Percentiles rank a stretch among this genome's conserved stretches.
phyloP scores from a whole-genome alignment of 2,113 vertebrate species.

The Siphamia tubifer region DNA sequence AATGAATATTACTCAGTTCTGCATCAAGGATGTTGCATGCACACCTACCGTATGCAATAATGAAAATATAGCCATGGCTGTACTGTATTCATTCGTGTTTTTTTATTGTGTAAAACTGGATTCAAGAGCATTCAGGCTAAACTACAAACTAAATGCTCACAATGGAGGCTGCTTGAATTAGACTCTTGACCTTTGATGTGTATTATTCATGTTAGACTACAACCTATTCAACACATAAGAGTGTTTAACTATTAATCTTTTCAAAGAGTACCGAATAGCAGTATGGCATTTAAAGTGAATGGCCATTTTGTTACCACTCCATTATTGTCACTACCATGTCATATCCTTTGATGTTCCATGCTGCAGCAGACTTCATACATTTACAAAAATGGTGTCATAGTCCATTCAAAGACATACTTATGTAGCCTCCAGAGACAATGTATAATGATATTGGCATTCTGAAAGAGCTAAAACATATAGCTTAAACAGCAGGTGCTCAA shows the following conservation, averaged over 20 bases:
- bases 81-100: neutral
- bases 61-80: neutral
- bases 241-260: neutral
- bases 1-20: neutral
- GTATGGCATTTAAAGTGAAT: constrained; percentile 4
- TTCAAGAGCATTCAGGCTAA: constrained; percentile 6
- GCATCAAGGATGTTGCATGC: neutral
- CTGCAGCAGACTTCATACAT: too few species aligned
- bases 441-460: too few species aligned
- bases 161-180: neutral
- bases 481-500: too few species aligned
- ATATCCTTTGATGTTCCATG: too few species aligned
- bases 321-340: neutral
- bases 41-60: too few species aligned
- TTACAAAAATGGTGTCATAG: too few species aligned
- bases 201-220: neutral
- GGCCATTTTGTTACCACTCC: neutral
- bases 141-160: neutral
- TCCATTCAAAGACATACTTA: too few species aligned
- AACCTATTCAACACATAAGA: constrained; percentile 5
- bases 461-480: too few species aligned
- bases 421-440: too few species aligned
- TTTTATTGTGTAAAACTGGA: neutral
- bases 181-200: constrained; percentile 15
- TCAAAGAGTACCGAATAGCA: neutral